These are phyloP conservation scores for Sabellastarte sp. DNA, from an alignment of 2,888 invertebrate genomes.

Conservation along the genomic window DNA sequence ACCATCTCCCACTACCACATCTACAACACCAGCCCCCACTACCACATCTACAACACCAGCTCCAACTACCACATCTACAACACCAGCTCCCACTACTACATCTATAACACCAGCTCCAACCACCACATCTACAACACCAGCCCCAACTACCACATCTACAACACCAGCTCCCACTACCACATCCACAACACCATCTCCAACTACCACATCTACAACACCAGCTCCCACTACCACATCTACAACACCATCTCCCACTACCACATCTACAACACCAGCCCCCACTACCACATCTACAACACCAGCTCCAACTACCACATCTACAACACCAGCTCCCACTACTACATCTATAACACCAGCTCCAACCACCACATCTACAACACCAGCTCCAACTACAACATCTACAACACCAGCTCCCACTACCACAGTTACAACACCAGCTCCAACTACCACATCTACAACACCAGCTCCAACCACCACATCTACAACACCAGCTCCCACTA, in stretches of 20 bases:
- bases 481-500: background rate
- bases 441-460: background rate
- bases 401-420: constrained; percentile 5
- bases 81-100: background rate
- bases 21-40: constrained; percentile 3
- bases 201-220: background rate
- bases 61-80: background rate
- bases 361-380: background rate
- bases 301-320: constrained; percentile 1
- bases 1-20: background rate
- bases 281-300: constrained; percentile 3
- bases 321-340: constrained; percentile 12
- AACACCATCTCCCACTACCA: background rate
- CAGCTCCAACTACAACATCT: background rate
- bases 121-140: constrained; percentile 6
- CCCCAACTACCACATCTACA: background rate
- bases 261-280: constrained; percentile 2
- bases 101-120: background rate
- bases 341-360: constrained; percentile 5
- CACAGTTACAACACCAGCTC: constrained; percentile 1
- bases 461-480: background rate
- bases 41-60: constrained; percentile 3
- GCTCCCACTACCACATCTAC: background rate
- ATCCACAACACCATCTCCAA: background rate
- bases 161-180: constrained; percentile 1